Conservation (phyloP, 2,888 invertebrate species). For the Drosophila formosana region DNA sequence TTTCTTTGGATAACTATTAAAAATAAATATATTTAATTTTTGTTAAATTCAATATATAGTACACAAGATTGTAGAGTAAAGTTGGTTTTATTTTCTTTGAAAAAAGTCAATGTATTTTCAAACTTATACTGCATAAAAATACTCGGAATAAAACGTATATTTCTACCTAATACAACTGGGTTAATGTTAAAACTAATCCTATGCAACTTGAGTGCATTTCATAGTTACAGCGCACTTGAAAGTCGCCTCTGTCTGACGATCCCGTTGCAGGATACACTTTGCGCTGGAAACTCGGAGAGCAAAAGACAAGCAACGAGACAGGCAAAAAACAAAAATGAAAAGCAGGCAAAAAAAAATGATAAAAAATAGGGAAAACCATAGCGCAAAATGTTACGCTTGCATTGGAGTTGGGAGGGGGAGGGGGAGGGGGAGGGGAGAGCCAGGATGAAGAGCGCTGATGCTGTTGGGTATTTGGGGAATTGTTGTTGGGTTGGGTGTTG, state of each 20-base stretch:
- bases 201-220: too few species aligned
- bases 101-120: too few species aligned
- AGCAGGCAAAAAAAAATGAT: slow-evolving; percentile 21
- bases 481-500: slow-evolving; percentile 37
- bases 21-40: too few species aligned
- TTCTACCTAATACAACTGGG: too few species aligned
- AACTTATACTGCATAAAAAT: too few species aligned
- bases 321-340: slow-evolving; percentile 46
- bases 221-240: not conserved
- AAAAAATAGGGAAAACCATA: slow-evolving; percentile 53
- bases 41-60: too few species aligned
- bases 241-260: slow-evolving; percentile 4
- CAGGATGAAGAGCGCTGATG: not conserved
- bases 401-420: slow-evolving; percentile 25
- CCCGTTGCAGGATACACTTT: slow-evolving; percentile 22
- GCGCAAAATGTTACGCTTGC: slow-evolving; percentile 82
- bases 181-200: too few species aligned
- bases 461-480: slow-evolving; percentile 37
- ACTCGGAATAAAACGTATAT: too few species aligned
- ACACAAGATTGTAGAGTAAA: too few species aligned
- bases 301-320: slow-evolving; percentile 57
- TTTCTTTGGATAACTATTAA: too few species aligned
- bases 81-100: too few species aligned
- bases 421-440: too few species aligned
- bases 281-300: slow-evolving; percentile 39